These are phyloP conservation scores for Drosophila kepulauana DNA, from an alignment of 1,140 invertebrate genomes.

Conservation along the genomic window DNA sequence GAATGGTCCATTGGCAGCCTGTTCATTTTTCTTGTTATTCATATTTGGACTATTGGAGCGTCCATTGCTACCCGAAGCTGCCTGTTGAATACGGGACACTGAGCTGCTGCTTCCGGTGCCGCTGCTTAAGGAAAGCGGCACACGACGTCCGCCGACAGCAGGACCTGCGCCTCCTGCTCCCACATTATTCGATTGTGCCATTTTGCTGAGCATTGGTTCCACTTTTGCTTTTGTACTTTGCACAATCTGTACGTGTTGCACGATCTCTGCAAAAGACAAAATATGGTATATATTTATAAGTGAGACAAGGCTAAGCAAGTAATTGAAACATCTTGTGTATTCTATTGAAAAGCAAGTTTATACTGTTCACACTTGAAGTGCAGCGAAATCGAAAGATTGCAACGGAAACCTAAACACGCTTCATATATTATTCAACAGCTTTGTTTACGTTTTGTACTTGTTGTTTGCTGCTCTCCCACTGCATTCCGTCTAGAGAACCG, in stretches of 20 bases:
- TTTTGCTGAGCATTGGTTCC: slow-evolving; percentile 70
- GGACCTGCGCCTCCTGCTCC: slow-evolving; percentile 33
- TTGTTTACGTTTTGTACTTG: slow-evolving; percentile 51
- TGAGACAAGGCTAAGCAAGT: not conserved
- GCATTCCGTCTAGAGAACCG: slow-evolving; percentile 41
- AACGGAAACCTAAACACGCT: slow-evolving; percentile 47
- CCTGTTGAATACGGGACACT: slow-evolving; percentile 59
- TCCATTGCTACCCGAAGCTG: slow-evolving; percentile 47
- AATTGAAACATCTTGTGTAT: not conserved
- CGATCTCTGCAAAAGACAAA: slow-evolving; percentile 55
- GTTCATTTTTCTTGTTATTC: slow-evolving; percentile 51
- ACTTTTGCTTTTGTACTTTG: not conserved
- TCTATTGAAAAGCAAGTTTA: slow-evolving; percentile 2
- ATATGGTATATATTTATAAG: not conserved
- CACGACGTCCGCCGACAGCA: slow-evolving; percentile 56
- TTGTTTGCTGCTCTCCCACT: slow-evolving; percentile 7
- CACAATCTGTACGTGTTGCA: slow-evolving; percentile 35
- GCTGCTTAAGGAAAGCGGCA: slow-evolving; percentile 62
- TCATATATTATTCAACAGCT: slow-evolving; percentile 35
- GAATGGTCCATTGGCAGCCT: slow-evolving; percentile 22
- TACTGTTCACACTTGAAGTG: slow-evolving; percentile 41
- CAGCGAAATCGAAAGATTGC: slow-evolving; percentile 44
- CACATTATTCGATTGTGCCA: slow-evolving; percentile 65
- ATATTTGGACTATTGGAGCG: slow-evolving; percentile 59
- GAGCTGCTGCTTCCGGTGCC: slow-evolving; percentile 15